Evolutionary conservation across 35 echinoderm and acorn worm genomes (phyloP), one percentile per base, ranked within the genome.

Genomic region (Holothuria glaberrima): DNA sequence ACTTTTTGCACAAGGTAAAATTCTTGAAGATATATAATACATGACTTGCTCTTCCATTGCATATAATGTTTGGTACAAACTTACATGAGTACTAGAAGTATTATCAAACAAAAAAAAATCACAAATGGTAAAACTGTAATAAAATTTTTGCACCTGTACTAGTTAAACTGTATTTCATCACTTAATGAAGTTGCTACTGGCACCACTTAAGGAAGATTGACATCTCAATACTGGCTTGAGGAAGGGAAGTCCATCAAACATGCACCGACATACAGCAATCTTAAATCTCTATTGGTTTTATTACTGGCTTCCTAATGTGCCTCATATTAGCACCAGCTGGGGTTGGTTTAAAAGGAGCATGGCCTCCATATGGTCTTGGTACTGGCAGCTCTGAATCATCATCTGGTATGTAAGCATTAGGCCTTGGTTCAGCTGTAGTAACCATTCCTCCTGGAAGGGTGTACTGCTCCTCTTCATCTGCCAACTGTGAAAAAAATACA

Each of bases 241-340:
- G 38, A 20, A 35, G 69, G n/a, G 69, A 73, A 73, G 30, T 32
- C 73, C 73, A 78, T 29, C 14, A 54, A 54, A 81, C 7, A 81
- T 81, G 22, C 13, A 33, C 41, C 35, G 4, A 48, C 46, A 50
- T 81, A 12, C 27, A 27, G 12, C 38, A 78, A 17, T 48, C 41
- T 48, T 94, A 99, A 36, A 99, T 99, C 71, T 99, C 97, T 16
- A 99, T 99, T 10, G 97, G 97, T 93, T 99, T 99, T 50, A 95
- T 81, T 62, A 95, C 89, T 17, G 97, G 97, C 83, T 99, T 99
- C 32, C 97, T 59, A 17, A 99, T 99, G 71, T 99, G 97, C 70
- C 97, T 92, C 97, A 99, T 99, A 87, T 94, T 99, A 32, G 97
- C 93, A 26, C 97, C 97, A 0, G 90, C 58, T 46, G 92, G 88